Evolutionary conservation across 1,140 invertebrate genomes (phyloP), one percentile per base, ranked within the genome.

Genomic region (Delia radicum): DNA sequence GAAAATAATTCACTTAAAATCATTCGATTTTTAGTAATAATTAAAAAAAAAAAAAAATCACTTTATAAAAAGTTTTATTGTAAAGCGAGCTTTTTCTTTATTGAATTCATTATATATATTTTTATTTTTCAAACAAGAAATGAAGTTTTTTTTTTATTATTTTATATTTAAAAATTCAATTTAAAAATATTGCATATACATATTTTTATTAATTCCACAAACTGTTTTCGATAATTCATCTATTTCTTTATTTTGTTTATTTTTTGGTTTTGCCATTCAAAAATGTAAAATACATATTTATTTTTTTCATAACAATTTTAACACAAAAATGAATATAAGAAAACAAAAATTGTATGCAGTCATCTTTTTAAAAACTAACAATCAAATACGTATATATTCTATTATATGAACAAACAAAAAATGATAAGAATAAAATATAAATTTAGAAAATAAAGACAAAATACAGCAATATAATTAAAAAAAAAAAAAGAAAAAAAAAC

Each of bases 271-370:
- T 55, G 48, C 48, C 48, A 55, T 55, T 55, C 18, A 27, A 62
- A 46, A 61, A 55, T 63, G 48, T 72, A 69, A 55, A 62, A 72
- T 75, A 75, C 48, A 15, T 48, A 48, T 48, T 48, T 48, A n/a
- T n/a, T n/a, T 55, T 55, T 55, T 55, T 55, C 48, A 42, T 21
- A 55, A 55, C 46, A 55, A 24, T 18, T 4, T n/a, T n/a, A 18
- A n/a, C n/a, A n/a, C 18, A 55, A 24, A 55, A 55, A 55, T 7
- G 24, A 55, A 55, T 15, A 42, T 12, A 42, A 42, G 12, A 55
- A 21, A 55, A 55, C 46, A 55, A 48, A 55, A 55, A n/a, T 18
- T 15, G 4, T 21, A 55, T n/a, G 46, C n/a, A 55, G n/a, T 6
- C 18, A 55, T 21, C 18, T 21, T 3, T 21, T 10, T 21, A 21